phyloP scores from a whole-genome alignment of 2,888 invertebrate species.

The Metallyticus violacea region DNA sequence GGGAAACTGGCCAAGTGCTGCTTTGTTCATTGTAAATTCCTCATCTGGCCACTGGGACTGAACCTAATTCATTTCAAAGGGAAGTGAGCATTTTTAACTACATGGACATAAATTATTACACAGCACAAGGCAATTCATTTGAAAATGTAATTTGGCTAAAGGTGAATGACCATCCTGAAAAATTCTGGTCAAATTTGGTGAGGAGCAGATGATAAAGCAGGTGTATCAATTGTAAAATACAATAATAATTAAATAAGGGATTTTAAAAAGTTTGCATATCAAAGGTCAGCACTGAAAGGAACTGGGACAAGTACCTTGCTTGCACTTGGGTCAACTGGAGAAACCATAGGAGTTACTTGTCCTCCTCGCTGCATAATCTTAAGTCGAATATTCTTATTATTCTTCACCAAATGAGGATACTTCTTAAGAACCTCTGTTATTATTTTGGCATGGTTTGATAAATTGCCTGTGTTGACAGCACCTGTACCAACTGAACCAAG shows the following conservation, averaged over 20 bases:
- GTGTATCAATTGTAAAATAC: not conserved
- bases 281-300: not conserved
- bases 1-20: too few relatives aligned
- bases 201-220: too few relatives aligned
- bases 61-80: too few relatives aligned
- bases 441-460: constrained; percentile 75
- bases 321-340: constrained; percentile 24
- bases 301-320: not conserved
- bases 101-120: too few relatives aligned
- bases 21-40: too few relatives aligned
- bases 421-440: constrained; percentile 84
- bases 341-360: constrained; percentile 18
- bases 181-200: too few relatives aligned
- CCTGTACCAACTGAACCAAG: not conserved
- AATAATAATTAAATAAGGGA: not conserved
- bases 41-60: too few relatives aligned
- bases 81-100: too few relatives aligned
- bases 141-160: too few relatives aligned
- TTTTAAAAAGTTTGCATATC: not conserved
- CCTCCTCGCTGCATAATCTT: constrained; percentile 63
- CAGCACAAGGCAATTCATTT: too few relatives aligned
- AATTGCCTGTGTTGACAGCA: constrained; percentile 21
- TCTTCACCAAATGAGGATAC: constrained; percentile 82
- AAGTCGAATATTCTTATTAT: constrained; percentile 81
- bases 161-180: too few relatives aligned